These are phyloP conservation scores for Pelosia muscerda DNA, from an alignment of 2,888 invertebrate species.

Conservation along the genomic window DNA sequence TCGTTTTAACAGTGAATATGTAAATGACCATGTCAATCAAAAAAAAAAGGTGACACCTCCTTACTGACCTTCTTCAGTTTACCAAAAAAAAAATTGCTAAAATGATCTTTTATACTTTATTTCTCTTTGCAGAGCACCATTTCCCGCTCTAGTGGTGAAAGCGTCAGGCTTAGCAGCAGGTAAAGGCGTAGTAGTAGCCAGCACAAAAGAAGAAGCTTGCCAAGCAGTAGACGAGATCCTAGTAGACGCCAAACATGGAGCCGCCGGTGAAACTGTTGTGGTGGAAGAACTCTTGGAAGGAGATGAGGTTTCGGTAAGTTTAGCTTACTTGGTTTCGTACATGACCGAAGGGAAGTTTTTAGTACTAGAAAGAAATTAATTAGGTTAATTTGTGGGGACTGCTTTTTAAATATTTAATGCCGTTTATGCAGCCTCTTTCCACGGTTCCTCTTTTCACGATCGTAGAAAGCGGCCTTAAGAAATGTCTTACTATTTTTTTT, in stretches of 20 bases:
- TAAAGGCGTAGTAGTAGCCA: constrained; percentile 97
- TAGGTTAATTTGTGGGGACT: too few relatives aligned
- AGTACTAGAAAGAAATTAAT: background rate
- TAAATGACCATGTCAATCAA: too few relatives aligned
- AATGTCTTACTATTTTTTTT: background rate
- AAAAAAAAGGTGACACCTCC: too few relatives aligned
- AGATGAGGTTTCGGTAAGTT: constrained; percentile 96
- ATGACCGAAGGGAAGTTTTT: too few relatives aligned
- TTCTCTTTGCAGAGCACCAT: constrained; percentile 88
- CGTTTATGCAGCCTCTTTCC: too few relatives aligned
- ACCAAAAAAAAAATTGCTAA: too few relatives aligned
- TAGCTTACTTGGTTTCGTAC: too few relatives aligned
- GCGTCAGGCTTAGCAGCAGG: constrained; percentile 98
- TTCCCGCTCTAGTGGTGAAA: constrained; percentile 96
- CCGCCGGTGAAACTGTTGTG: constrained; percentile 94
- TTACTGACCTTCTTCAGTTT: too few relatives aligned
- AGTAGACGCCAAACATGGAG: constrained; percentile 92
- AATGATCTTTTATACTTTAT: background rate
- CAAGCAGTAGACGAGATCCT: constrained; percentile 94
- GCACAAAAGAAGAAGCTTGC: constrained; percentile 92
- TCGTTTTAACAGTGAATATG: too few relatives aligned
- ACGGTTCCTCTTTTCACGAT: too few relatives aligned
- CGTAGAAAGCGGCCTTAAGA: too few relatives aligned
- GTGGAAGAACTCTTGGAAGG: constrained; percentile 96
- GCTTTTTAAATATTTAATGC: too few relatives aligned